Base-by-base conservation (phyloP, 1,140 invertebrate genomes). In the Pectinophora gossypiella region DNA sequence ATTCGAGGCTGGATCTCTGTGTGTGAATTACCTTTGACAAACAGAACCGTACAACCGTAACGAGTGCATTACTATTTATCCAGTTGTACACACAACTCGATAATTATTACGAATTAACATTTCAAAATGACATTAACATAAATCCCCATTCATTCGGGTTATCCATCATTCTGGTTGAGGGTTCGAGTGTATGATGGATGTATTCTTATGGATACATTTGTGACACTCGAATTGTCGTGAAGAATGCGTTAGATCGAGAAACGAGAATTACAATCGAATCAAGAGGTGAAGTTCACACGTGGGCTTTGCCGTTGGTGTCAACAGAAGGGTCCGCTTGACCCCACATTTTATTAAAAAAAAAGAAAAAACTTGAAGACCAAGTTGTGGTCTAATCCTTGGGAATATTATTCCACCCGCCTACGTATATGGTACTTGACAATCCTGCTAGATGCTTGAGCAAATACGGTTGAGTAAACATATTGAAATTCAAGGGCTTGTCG, bases 71-170 rank as follows among this genome's bases (percentile, higher is more conserved):
- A 59, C 44, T 77, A 72, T 78, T 72, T 80, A 79, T 75, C 69
- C 75, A 78, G 61, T 64, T 74, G 69, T 67, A 68, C 38, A 66
- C 64, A 70, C 56, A 51, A 73, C 64, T 64, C 61, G 59, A 76
- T 78, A 74, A 83, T 80, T 74, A 78, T 75, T 48, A 64, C 32
- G 61, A 57, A 84, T 85, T 85, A 75, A 71, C 82, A 85, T 85
- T 65, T 76, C 72, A 72, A 83, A 80, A 64, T 63, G 48, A 48
- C 42, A 86, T 84, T 82, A 74, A 46, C 73, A 84, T 84, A 81
- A 68, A 74, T 78, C 59, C 60, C 60, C 66, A 83, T 85, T 80
- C 70, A 82, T 78, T n/a, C 52, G 55, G 53, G 59, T 59, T 48
- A 85, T 85, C 72, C 68, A 76, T 84, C 82, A 85, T 65, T 54